phyloP scores from a whole-genome alignment of 1,140 invertebrate genomes.

The Zaprionus tsacasi region DNA sequence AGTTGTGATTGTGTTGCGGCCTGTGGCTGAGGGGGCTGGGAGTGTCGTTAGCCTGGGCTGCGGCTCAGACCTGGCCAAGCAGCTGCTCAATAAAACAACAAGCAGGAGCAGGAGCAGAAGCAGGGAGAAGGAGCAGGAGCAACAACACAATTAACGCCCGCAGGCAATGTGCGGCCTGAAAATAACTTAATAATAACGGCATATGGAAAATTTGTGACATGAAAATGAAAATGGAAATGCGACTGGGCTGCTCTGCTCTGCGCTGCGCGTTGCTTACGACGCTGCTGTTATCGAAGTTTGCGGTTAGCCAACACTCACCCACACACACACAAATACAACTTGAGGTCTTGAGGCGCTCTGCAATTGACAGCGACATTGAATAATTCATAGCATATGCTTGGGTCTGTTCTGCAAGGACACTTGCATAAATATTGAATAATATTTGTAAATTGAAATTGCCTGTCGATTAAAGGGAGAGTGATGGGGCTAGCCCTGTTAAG shows the following conservation, averaged over 20 bases:
- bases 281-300: slow-evolving; percentile 56
- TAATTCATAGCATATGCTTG: slow-evolving; percentile 57
- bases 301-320: slow-evolving; percentile 34
- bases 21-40: slow-evolving; percentile 17
- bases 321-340: too few species aligned
- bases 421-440: slow-evolving; percentile 67
- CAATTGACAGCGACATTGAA: slow-evolving; percentile 45
- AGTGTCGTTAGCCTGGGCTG: slow-evolving; percentile 33
- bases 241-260: not conserved
- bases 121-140: slow-evolving; percentile 16
- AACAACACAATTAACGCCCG: slow-evolving; percentile 72
- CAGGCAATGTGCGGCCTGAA: slow-evolving; percentile 52
- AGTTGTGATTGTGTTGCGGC: slow-evolving; percentile 41
- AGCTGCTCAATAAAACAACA: slow-evolving; percentile 63
- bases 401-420: slow-evolving; percentile 17
- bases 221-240: slow-evolving; percentile 43
- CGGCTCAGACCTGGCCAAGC: slow-evolving; percentile 39
- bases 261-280: not conserved
- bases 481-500: too few species aligned
- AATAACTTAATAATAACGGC: slow-evolving; percentile 77
- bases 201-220: slow-evolving; percentile 73
- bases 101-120: slow-evolving; percentile 16
- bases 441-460: slow-evolving; percentile 4
- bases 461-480: too few species aligned
- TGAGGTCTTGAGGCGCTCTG: slow-evolving; percentile 18